Evolutionary conservation across 2,797 vertebrate species (phyloP), one percentile per base, ranked within the genome.

Genomic region (Clangula hyemalis): DNA sequence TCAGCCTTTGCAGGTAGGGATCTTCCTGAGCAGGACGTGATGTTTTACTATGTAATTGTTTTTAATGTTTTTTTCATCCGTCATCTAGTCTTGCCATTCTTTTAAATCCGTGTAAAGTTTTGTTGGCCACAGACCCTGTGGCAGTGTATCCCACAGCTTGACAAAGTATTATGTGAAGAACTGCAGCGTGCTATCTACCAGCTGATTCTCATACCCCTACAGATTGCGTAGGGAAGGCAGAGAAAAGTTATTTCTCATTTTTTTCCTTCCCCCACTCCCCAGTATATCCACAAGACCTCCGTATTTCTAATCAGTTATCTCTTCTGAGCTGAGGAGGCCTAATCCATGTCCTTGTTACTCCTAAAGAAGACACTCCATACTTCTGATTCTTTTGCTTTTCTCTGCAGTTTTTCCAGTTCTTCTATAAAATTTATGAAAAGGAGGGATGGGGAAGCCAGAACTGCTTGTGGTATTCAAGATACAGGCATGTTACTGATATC

Each of bases 341-440:
- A 65, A 49, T 70, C 21, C 39, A 21, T 45, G 32, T 90, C 28
- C 45, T 36, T 80, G 30, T 75, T 90, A 65, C 30, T 92, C 13
- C 69, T 74, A 30, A 90, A 86, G 25, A 68, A 80, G 13, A 2
- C 54, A 60, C 38, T 89, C 66, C 64, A 25, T 69, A 27, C 56
- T 89, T 79, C 49, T 90, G 70, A 94, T 82, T 24, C 58, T 92
- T 89, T 85, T 79, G 45, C 87, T 94, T 94, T 94, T 84, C 84
- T 85, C 74, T 94, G 84, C 77, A 71, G 54, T 93, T 90, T 84
- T 82, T 89, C 87, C 71, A 58, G 49, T 94, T 90, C 84, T 94
- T 70, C 80, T 96, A 45, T 89, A 14, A 85, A 87, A 85, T 89
- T 84, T 85, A 60, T 89, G 71, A 89, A 51, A 51, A 90, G 49